Base-by-base conservation (phyloP, 2,888 invertebrate species). In the Latrodectus hesperus region DNA sequence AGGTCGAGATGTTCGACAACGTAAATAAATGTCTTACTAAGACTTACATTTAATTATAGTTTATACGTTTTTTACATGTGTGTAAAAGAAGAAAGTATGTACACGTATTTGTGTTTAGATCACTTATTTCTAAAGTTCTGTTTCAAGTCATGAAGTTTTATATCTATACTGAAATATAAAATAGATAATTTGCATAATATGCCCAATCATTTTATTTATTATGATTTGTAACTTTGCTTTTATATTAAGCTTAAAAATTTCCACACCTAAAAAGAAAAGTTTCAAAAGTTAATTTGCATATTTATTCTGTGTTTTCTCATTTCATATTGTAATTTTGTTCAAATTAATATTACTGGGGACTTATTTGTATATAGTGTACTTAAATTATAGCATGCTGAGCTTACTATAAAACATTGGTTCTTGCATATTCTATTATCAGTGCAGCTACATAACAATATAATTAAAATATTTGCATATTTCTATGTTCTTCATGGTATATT, bases 1-100 rank as follows among this genome's bases (percentile, higher is more conserved):
- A 81, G 26, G 72, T 17, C 88, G 88, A 51, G 90, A 90, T 83
- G 83, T 90, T 52, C 82, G 90, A 64, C 90, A 90, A 76, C 89
- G 90, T 72, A 90, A 90, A 86, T 89, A 76, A 85, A 10, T 52
- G 9, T n/a, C 53, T 74, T 64, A 73, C 60, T 52, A 67, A 16
- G 51, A 55, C 17, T 26, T 55, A 78, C n/a, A 22, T 60, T 68
- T 60, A 38, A 38, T 38, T 38, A 22, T 22, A 65, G 64, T 65
- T 53, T 22, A 10, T 26, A 65, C 38, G 70, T 70, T 76, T 82
- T 80, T 83, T 71, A 76, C 60, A 6, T 60, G 60, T 60, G 68
- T 75, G 71, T 76, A 71, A 70, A 68, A 60, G 67, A 75, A 55
- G 51, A 17, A 74, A 68, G 75, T 67, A 74, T 79, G 26, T 77